Evolutionary conservation across 2,797 vertebrate species (phyloP).

Genomic region (Octomys mimax): DNA sequence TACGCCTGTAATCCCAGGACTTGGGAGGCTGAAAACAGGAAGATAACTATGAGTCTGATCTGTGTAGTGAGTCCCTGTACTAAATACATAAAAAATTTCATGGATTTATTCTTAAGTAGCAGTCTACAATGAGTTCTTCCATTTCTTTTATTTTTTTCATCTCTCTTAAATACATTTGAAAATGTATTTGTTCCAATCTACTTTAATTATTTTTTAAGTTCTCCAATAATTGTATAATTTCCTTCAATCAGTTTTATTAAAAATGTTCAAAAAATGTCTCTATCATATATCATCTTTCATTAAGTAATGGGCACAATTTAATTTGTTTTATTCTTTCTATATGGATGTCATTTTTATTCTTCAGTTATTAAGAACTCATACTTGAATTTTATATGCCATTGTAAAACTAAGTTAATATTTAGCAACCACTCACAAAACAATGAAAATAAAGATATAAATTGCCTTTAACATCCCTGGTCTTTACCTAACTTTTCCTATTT

Average conservation of each 20-base stretch:
- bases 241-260: background rate
- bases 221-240: background rate
- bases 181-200: background rate
- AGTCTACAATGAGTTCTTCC: background rate
- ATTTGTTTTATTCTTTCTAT: background rate
- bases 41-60: too few species aligned
- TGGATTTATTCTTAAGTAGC: background rate
- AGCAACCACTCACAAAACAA: background rate
- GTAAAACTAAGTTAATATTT: background rate
- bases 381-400: constrained; percentile 13
- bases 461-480: background rate
- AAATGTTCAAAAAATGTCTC: background rate
- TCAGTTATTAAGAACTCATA: background rate
- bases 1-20: too few species aligned
- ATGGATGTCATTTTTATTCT: background rate
- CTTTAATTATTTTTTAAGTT: background rate
- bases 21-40: too few species aligned
- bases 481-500: background rate
- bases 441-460: background rate
- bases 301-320: background rate
- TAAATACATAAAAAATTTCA: background rate
- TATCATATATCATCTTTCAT: constrained; percentile 19
- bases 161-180: background rate
- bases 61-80: too few species aligned
- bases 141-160: background rate